Conservation (phyloP, 2,888 invertebrate species). For the Folsomia candida region DNA sequence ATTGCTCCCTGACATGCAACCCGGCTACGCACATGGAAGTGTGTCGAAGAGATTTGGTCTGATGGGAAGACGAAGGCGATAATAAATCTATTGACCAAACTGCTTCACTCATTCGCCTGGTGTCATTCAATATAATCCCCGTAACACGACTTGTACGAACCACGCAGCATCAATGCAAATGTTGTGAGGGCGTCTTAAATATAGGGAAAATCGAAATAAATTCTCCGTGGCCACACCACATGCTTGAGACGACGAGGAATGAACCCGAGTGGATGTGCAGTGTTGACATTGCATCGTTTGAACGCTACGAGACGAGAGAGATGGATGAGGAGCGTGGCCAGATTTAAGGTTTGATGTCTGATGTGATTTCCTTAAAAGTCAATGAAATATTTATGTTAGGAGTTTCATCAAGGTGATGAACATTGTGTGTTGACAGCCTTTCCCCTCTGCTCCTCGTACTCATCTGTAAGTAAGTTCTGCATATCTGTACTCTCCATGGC, state of each 20-base stretch:
- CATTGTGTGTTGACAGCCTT: background rate
- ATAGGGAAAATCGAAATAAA: too few species aligned
- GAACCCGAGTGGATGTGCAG: too few species aligned
- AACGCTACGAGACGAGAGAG: background rate
- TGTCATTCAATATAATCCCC: too few species aligned
- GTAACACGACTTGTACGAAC: too few species aligned
- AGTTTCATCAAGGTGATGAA: slow-evolving; percentile 20
- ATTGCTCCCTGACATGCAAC: background rate
- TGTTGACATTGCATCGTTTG: too few species aligned
- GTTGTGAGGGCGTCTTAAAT: background rate
- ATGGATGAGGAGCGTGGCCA: background rate
- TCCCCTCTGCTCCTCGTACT: background rate
- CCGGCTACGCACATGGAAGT: background rate
- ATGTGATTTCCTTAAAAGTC: slow-evolving; percentile 20
- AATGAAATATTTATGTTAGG: slow-evolving; percentile 17
- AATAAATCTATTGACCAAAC: background rate
- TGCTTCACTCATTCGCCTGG: background rate
- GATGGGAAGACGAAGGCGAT: too few species aligned
- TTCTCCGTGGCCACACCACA: background rate
- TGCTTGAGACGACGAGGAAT: too few species aligned
- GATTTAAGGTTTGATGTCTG: background rate
- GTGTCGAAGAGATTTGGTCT: background rate
- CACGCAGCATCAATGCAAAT: background rate
- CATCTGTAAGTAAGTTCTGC: too few species aligned
- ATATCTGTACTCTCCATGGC: too few species aligned